Evolutionary conservation across 2,113 vertebrate species (phyloP), one percentile per base, ranked within the genome.

Genomic region (Seriola rivoliana): DNA sequence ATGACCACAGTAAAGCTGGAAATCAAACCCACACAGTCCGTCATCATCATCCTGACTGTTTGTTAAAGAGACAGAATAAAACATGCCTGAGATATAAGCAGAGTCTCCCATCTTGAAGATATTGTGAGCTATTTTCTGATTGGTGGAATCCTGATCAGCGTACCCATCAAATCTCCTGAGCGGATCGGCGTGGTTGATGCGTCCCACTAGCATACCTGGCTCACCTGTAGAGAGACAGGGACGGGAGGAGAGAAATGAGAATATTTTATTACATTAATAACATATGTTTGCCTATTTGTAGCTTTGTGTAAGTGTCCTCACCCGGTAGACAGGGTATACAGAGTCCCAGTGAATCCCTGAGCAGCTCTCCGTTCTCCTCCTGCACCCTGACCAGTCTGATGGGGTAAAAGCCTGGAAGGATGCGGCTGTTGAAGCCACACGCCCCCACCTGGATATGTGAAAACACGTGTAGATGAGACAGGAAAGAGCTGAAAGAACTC

Each of bases 131-230:
- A 97, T 95, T 94, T 98, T 98, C 87, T 95, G 92, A 82, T 17
- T 90, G 66, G 95, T 97, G 80, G 96, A 95, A 0, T 95, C 95
- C 67, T 95, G 86, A 38, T 89, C 96, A 17, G 94, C 92, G 2
- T 98, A 98, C 36, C 97, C 97, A 0, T 97, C 97, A 0, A 97
- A 97, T n/a, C 97, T 96, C 0, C 97, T 94, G 77, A 98, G 93
- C 0, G 97, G 96, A 70, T 97, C 97, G 0, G 80, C 88, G 72
- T 95, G 93, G 81, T 95, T 92, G 71, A 97, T 97, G 81, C 89
- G 92, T 0, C 97, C 97, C 1, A 97, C 95, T 0, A 98, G 89
- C 79, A 97, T 90, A 0, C 97, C 97, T 0, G 95, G 95, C 68
- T 97, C 96, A 12, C 96, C 97, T 97, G 85, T 65, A 63, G 1